Base-by-base conservation (phyloP, 2,113 vertebrate genomes). In the Dipodomys merriami region DNA sequence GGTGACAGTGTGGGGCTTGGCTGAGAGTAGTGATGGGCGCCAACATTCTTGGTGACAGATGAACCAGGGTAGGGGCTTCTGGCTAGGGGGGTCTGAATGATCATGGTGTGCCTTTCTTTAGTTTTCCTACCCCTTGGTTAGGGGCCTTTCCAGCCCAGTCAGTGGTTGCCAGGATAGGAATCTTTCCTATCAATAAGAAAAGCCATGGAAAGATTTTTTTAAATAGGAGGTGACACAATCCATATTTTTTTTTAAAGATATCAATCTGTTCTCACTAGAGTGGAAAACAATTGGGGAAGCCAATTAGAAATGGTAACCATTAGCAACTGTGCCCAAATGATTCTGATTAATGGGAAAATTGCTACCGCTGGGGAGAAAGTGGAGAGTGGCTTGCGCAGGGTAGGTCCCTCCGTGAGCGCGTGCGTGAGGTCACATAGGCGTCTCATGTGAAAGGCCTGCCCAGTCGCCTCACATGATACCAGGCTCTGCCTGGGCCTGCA, bases 121-220 rank as follows among this genome's bases (percentile, higher is more conserved):
- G 29, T 30, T 69, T 35, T 73, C 60, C 57, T 5, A 22, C 9
- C n/a, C 15, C 77, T 82, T 15, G 18, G 46, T 23, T n/a, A 15
- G 23, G 49, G 44, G 9, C 7, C 82, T 68, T 7, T 33, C n/a
- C 33, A 19, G 33, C 39, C 79, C 80, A 33, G 4, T 25, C 67
- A 33, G n/a, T 11, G 62, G 71, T 76, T 80, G n/a, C 46, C 39
- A 33, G 68, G 25, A 53, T 68, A 29, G 1, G 4, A 29, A 39
- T 77, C 22, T 65, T 84, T 74, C 16, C 46, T 30, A 65, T 5
- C 35, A 62, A 62, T 88, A 60, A 83, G 67, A 83, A 65, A 92
- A 91, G 44, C 46, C 29, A 30, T 15, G 27, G 33, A 25, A 76
- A 88, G n/a, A 69, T 67, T 80, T 90, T 53, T 81, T 88, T 25